Evolutionary conservation across 2,797 vertebrate species (phyloP), one percentile per base, ranked within the genome.

Genomic region (Ceyx erithaca): DNA sequence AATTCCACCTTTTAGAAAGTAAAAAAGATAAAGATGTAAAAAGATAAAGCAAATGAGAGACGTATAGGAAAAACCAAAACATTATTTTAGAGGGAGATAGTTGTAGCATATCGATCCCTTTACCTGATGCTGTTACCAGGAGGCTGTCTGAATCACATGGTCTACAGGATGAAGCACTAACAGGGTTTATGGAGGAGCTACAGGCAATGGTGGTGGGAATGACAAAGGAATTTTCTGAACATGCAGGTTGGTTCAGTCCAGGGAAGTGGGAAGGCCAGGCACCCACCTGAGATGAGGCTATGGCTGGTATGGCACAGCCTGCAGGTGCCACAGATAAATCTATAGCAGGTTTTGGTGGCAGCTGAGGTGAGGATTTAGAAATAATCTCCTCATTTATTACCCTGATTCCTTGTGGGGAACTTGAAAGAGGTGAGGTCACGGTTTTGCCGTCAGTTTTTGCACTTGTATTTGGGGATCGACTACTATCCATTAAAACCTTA

Each of bases 81-180:
- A 85, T 86, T 95, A 21, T 52, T 94, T 93, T 84, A 85, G 96
- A 97, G 96, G 95, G 93, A 97, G 84, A 98, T 63, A 91, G 96
- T 98, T 97, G 96, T 88, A 98, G 94, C 95, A 97, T 96, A 97
- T 85, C 87, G 97, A 97, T 97, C 98, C 98, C 98, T 98, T 99
- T 99, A 99, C 99, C 99, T 99, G 99, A 99, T 98, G 99, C 99
- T 99, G 99, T 98, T 99, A 99, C 99, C 99, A 99, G 98, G 98
- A 99, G 98, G 98, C 98, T 99, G 98, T 98, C 98, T 98, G 98
- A 98, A 98, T 98, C 98, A 98, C 98, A 96, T 98, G 98, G 97
- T 97, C 98, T 99, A 99, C 98, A 97, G 98, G 98, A 98, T 98
- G 99, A 97, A 98, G 98, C 97, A 97, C 98, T 99, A 99, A 98